Base-by-base conservation (phyloP, 2,113 vertebrate genomes). In the Holacanthus passer region DNA sequence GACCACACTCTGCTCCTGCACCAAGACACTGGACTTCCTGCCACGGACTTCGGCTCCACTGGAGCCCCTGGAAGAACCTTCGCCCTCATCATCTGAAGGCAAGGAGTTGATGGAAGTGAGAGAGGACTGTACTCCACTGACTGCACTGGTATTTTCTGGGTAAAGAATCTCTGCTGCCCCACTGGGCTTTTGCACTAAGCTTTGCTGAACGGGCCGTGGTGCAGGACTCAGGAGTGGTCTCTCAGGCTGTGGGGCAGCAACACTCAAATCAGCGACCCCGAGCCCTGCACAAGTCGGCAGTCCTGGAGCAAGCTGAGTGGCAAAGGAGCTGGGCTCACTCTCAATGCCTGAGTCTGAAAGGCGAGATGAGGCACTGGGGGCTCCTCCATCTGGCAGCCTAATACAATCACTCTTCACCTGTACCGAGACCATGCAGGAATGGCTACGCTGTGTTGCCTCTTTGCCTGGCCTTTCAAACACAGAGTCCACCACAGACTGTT, bases 81-180 rank as follows among this genome's bases (percentile, higher is more conserved):
- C 97, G 0, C 95, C 96, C 80, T 99, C 98, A 69, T 99, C 97
- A 82, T 98, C 97, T 63, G 97, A 99, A 72, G 98, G 98, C 45
- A 99, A 91, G 27, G 98, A 99, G 87, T 98, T 99, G 89, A 99
- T 99, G 41, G 98, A 99, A n/a, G 98, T 99, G 76, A 99, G 93
- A 29, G 98, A 99, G 47, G 98, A 99, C 81, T 99, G 98, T 81
- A 98, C 97, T 88, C 97, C 98, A 83, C 98, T 99, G 29, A 99
- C 92, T 73, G 93, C 96, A 45, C 97, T 98, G 14, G 96, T 97
- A 83, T 95, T 99, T 91, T 99, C 97, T 22, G 96, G 96, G 85
- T 94, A 96, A 45, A 96, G 95, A 77, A 91, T 94, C 79, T 97
- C 97, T 73, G 94, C 52, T 32, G 92, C 58, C 5, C 89, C 92